These are phyloP conservation scores for Holocentrus rufus DNA, from an alignment of 2,797 vertebrate species.

Conservation along the genomic window DNA sequence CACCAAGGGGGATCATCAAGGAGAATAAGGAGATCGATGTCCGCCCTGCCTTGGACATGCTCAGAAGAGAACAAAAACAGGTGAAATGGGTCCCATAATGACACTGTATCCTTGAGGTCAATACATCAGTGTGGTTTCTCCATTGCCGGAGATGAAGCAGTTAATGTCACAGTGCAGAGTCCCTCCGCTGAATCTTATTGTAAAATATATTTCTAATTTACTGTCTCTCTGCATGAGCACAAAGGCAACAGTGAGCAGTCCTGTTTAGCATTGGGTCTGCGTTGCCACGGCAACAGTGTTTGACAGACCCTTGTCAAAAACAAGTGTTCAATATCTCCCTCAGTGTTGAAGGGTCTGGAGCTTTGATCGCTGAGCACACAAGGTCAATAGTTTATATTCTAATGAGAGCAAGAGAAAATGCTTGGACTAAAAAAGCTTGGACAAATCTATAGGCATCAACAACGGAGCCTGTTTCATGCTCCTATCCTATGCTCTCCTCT, in stretches of 20 bases:
- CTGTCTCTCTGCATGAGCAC: constrained; percentile 17
- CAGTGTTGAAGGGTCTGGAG: constrained; percentile 49
- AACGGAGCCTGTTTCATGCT: constrained; percentile 12
- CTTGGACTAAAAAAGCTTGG: constrained; percentile 38
- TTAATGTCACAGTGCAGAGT: constrained; percentile 36
- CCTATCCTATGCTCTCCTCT: constrained; percentile 4
- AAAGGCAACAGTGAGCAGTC: constrained; percentile 21
- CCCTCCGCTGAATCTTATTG: constrained; percentile 25
- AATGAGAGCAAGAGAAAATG: constrained; percentile 39
- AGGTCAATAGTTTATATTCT: constrained; percentile 60
- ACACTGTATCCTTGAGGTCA: constrained; percentile 5
- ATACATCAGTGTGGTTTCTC: constrained; percentile 24
- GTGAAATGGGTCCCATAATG: constrained; percentile 7
- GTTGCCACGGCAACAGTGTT: constrained; percentile 66
- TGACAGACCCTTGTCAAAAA: constrained; percentile 66
- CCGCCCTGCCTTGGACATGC: constrained; percentile 12
- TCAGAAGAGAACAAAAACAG: constrained; percentile 12
- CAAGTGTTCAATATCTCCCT: constrained; percentile 63
- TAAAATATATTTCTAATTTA: constrained; percentile 49
- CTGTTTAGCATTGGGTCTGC: constrained; percentile 36
- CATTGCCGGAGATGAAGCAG: constrained; percentile 39
- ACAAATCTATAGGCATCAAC: constrained; percentile 31
- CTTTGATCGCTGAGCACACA: constrained; percentile 58
- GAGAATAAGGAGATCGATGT: constrained; percentile 23
- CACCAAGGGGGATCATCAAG: constrained; percentile 10